Evolutionary conservation across 2,113 vertebrate species (phyloP), one percentile per base, ranked within the genome.

Genomic region (Alexandromys fortis): DNA sequence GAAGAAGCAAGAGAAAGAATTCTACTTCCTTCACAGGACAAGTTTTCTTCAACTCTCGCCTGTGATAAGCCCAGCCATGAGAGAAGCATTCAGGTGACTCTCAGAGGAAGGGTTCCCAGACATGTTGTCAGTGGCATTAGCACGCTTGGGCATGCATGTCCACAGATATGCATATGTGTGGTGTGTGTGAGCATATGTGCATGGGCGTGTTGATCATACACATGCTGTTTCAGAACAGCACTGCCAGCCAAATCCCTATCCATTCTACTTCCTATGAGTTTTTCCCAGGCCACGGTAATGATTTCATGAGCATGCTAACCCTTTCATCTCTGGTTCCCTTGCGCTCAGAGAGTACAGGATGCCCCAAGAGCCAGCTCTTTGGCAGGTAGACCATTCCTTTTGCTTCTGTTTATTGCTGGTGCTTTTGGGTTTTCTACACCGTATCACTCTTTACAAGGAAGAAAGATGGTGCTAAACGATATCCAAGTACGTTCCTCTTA

Each of bases 401-500:
- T 90, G 49, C 14, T 92, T 75, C 55, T n/a, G 17, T 75, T 55
- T 75, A 81, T 87, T 93, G 76, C 65, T 90, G 82, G 93, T 81
- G 65, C 17, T 91, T 93, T 92, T 86, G 85, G 70, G 38, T 92
- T 95, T 93, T 76, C 67, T 86, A 49, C 7, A 33, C 17, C 33
- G 33, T 81, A 45, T 1, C 61, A 86, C 26, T 72, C 87, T 96
- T 86, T 86, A 70, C 17, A 65, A 26, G 28, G 26, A 94, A 90
- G 49, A 16, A 26, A 49, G 58, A 79, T 16, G 28, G 86, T 61
- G 35, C 30, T 91, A 68, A 91, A 70, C 30, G 72, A 82, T 65
- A 77, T 47, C 72, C 68, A 42, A 91, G 68, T 65, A 72, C n/a
- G 83, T 76, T 87, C 85, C 65, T 96, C 70, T 90, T 89, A n/a